Evolutionary conservation across 2,888 invertebrate species (phyloP), one percentile per base, ranked within the genome.

Genomic region (Zygogramma bicolorata): DNA sequence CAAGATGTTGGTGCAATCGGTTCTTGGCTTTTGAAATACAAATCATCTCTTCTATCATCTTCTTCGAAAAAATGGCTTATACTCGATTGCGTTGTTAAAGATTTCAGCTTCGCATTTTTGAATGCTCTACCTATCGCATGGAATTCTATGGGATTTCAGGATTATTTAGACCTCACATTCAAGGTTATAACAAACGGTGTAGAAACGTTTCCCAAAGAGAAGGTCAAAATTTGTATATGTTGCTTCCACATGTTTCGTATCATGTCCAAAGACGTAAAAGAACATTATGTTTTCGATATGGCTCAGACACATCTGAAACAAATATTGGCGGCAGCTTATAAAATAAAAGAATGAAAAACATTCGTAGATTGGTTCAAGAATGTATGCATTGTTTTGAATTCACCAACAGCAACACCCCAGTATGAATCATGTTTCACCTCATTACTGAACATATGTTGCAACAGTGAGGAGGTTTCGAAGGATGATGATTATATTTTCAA

Each of bases 1-100:
- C 76, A 78, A 57, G 62, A 70, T 69, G 53, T 74, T 1, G 76
- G 74, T 5, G 31, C 70, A 13, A 78, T 76, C 25, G 76, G 72
- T 60, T 66, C 68, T 49, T 27, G 76, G 15, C 59, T 77, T 8
- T 18, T 70, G 42, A 74, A 74, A 58, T 77, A 75, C 49, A 22
- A 60, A 49, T 68, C 31, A 8, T 75, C 70, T 20, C 71, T 72
- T 40, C 15, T 53, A 5, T 15, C 27, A 25, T 25, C 53, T 6
- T n/a, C 10, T 53, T 53, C 53, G n/a, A 68, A 68, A n/a, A 61
- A 25, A 46, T 77, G 75, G 75, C 75, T 75, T 8, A 38, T 61
- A 4, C 75, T 76, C 40, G 25, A 22, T 13, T 65, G 67, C 15
- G 65, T 78, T 1, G 75, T 77, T 7, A 63, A 71, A 20, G 73